phyloP scores from a whole-genome alignment of 2,113 vertebrate genomes.

The Herpetotheres cachinnans region DNA sequence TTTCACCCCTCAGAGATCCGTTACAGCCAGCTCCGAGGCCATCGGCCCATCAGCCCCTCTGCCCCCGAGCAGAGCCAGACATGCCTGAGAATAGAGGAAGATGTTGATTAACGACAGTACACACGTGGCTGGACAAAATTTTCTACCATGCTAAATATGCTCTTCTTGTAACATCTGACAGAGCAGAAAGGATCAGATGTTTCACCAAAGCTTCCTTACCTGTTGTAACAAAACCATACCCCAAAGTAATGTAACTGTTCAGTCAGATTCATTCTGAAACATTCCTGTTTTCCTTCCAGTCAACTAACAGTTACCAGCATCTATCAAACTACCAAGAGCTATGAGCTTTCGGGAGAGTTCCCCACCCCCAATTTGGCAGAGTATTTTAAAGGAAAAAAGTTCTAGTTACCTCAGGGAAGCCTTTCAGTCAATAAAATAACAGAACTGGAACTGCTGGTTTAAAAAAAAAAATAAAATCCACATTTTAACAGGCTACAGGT shows the following conservation, averaged over 20 bases:
- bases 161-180: background rate
- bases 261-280: background rate
- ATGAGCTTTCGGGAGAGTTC: background rate
- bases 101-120: background rate
- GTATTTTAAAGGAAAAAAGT: background rate
- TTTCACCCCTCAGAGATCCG: background rate
- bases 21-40: background rate
- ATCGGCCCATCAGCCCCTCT: background rate
- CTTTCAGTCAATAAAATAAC: constrained; percentile 4
- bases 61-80: background rate
- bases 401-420: background rate
- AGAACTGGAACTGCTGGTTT: background rate
- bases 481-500: constrained; percentile 24
- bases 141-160: background rate
- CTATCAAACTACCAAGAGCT: background rate
- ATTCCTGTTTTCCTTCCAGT: background rate
- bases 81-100: background rate
- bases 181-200: background rate
- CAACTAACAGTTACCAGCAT: background rate
- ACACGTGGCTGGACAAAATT: rapidly evolving
- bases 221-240: rapidly evolving
- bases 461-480: constrained; percentile 24
- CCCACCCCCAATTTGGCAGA: background rate
- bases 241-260: no score
- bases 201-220: background rate